These are phyloP conservation scores for Sylvilagus floridanus DNA, from an alignment of 2,797 vertebrate genomes.

Conservation along the genomic window DNA sequence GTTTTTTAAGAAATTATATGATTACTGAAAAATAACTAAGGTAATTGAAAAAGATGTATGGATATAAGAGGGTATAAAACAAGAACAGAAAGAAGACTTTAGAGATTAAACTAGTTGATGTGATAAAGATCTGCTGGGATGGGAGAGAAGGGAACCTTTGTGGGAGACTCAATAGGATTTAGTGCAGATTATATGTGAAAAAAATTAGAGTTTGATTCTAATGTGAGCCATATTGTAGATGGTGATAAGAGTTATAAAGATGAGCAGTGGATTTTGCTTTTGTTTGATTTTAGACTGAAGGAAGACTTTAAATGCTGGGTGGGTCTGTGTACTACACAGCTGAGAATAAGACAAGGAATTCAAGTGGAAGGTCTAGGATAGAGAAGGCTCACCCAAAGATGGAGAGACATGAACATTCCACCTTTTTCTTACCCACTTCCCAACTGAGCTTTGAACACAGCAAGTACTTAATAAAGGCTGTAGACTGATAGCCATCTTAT, in stretches of 20 bases:
- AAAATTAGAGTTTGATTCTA: not conserved
- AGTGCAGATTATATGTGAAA: not conserved
- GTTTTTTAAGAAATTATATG: too few species aligned
- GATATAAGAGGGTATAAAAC: not conserved
- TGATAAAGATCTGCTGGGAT: not conserved
- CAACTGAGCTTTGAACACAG: not conserved
- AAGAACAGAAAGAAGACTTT: not conserved
- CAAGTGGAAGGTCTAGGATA: not conserved
- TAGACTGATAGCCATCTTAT: not conserved
- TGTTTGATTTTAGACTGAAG: slow-evolving; percentile 1
- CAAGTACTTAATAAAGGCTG: not conserved
- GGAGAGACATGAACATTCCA: not conserved
- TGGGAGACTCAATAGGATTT: not conserved
- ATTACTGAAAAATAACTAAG: slow-evolving; percentile 39
- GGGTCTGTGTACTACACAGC: not conserved
- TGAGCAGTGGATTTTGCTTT: not conserved
- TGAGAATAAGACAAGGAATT: not conserved
- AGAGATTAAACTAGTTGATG: not conserved
- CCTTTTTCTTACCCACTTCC: not conserved
- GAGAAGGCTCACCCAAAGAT: not conserved
- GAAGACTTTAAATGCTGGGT: not conserved
- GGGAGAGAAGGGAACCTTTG: not conserved
- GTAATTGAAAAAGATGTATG: not conserved
- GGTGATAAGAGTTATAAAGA: not conserved
- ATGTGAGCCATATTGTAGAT: not conserved